A percentile compares a stretch with the other conserved stretches of the same genome.
These are phyloP conservation scores for Dasypolia templi DNA, from an alignment of 2,888 invertebrate genomes.

Conservation along the genomic window DNA sequence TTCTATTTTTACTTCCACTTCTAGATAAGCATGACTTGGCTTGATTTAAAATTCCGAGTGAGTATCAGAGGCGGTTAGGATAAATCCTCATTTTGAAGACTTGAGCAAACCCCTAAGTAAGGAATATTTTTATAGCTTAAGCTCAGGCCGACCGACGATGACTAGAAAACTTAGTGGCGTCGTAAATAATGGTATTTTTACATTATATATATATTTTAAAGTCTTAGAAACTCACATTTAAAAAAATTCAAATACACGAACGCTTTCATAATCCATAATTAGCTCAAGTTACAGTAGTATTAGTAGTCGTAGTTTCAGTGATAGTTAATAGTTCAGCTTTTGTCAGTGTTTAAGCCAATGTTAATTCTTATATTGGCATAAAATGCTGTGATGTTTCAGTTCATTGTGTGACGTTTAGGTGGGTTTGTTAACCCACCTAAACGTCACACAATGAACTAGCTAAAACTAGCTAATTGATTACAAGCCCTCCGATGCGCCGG, in stretches of 20 bases:
- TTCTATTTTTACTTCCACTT: slow-evolving; percentile 26
- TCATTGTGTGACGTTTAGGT: no score
- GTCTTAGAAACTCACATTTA: background rate
- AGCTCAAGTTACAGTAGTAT: background rate
- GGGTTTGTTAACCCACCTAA: background rate
- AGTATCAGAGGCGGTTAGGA: slow-evolving; percentile 44
- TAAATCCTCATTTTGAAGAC: slow-evolving; percentile 49
- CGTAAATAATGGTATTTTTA: slow-evolving; percentile 43
- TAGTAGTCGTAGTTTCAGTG: no score
- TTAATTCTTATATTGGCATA: background rate
- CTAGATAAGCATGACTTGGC: slow-evolving; percentile 38
- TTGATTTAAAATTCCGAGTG: slow-evolving; percentile 57
- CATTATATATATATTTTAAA: slow-evolving; percentile 4
- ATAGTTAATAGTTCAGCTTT: background rate
- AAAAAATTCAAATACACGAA: background rate
- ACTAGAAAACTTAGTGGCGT: slow-evolving; percentile 30
- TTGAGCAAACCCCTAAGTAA: slow-evolving; percentile 39
- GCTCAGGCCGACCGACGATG: slow-evolving; percentile 21
- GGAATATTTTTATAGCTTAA: slow-evolving; percentile 52
- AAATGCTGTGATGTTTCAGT: no score
- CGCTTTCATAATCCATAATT: background rate
- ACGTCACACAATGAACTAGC: background rate
- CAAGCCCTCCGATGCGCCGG: slow-evolving; percentile 41
- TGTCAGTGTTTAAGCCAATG: background rate
- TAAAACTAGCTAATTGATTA: slow-evolving; percentile 49